Conservation (phyloP, 2,797 vertebrate genomes). For the Phataginus tricuspis region DNA sequence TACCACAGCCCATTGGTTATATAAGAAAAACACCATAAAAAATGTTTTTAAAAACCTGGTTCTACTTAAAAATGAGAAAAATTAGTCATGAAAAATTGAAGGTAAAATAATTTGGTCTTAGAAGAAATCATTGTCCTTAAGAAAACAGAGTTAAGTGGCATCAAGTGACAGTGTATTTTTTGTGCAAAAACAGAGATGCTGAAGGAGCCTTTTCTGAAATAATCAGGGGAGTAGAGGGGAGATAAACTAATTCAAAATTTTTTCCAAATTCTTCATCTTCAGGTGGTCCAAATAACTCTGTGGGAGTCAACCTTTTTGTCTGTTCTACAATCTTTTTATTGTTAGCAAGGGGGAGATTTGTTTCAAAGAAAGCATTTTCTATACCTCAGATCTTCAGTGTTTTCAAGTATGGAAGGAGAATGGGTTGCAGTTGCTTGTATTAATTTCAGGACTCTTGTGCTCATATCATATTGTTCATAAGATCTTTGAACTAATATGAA, state of each 20-base stretch:
- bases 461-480: background rate
- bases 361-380: constrained; percentile 17
- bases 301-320: background rate
- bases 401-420: background rate
- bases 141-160: background rate
- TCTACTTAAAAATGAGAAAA: background rate
- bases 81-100: background rate
- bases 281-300: background rate
- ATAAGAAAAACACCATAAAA: background rate
- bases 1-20: background rate
- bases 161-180: background rate
- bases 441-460: background rate
- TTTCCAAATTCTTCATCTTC: background rate
- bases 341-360: background rate
- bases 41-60: background rate
- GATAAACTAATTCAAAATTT: background rate
- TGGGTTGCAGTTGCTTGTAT: background rate
- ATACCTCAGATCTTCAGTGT: background rate
- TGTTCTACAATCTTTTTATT: background rate
- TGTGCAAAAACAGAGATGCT: background rate
- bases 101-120: background rate
- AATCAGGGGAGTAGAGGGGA: background rate
- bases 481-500: background rate
- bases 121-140: background rate
- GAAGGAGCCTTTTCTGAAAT: background rate